Base-by-base conservation (phyloP, 2,113 vertebrate genomes). In the Oncorhynchus nerka region DNA sequence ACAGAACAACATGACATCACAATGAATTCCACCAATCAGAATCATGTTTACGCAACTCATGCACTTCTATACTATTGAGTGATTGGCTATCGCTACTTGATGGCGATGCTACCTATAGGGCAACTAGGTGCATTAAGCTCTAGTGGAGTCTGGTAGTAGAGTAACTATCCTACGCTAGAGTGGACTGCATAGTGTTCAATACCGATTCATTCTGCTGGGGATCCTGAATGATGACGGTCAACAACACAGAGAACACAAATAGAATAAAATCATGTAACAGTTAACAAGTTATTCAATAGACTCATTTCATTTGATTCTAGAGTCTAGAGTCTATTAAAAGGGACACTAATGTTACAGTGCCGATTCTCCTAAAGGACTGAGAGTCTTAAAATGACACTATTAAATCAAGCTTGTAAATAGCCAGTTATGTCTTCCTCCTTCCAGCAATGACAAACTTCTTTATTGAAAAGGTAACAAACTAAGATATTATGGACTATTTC, bases 161-260 rank as follows among this genome's bases (percentile, higher is more conserved):
- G 22, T 15, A 16, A 30, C 16, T 59, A 71, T 65, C 79, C 77
- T 84, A 81, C 70, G 78, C 71, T 81, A 51, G n/a, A 75, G 68
- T 75, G 61, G 71, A 67, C 59, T 75, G 72, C 5, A 82, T 62
- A 73, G 24, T 80, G n/a, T 76, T 88, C 76, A 87, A 85, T 93
- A 93, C 92, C 91, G 84, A 89, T 83, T 93, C 92, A 85, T 75
- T 83, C 73, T 93, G 88, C 86, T 85, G 89, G 26, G 85, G 79
- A 77, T 93, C 90, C 93, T 94, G 87, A 80, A 61, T 57, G 81
- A 81, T 78, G 49, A 80, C 77, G 74, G 64, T 82, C 71, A 62
- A 77, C 73, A 11, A 80, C 2, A 87, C 4, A 88, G 12, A 86
- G 84, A 77, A 87, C 69, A 79, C 77, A 83, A 65, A 65, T 61